Evolutionary conservation across 2,888 invertebrate species (phyloP).

Genomic region (Diabrotica balteata): DNA sequence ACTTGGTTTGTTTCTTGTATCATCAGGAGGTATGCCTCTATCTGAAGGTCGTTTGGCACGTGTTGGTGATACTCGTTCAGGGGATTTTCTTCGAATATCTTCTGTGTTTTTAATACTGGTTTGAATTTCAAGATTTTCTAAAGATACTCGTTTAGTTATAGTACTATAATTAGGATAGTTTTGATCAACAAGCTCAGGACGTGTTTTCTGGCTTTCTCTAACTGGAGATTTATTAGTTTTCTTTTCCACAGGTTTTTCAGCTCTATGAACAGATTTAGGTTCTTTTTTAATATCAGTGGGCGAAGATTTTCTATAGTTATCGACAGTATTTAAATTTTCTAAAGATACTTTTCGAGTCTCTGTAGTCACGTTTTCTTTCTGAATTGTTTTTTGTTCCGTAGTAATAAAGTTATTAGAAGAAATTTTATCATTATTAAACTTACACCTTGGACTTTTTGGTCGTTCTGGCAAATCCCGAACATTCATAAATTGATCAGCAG

Average conservation of each 20-base stretch:
- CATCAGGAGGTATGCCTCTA: conserved; percentile 1
- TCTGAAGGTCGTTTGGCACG: neutral
- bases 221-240: neutral
- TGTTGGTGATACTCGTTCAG: conserved; percentile 20
- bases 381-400: conserved; percentile 1
- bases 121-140: conserved; percentile 21
- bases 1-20: neutral
- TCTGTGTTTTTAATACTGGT: conserved; percentile 27
- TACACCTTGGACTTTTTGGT: conserved; percentile 53
- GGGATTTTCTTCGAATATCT: conserved; percentile 21
- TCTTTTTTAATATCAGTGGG: neutral
- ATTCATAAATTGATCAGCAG: conserved; percentile 58
- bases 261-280: neutral
- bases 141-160: conserved; percentile 14
- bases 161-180: conserved; percentile 9
- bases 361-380: neutral
- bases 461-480: conserved; percentile 45
- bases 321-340: conserved; percentile 7
- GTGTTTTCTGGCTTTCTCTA: neutral
- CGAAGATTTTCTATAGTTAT: neutral
- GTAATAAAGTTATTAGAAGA: conserved; percentile 59
- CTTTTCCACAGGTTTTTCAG: too few species aligned
- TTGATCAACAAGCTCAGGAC: neutral
- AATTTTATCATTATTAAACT: conserved; percentile 55
- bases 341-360: conserved; percentile 14